phyloP scores from a whole-genome alignment of 2,113 vertebrate species.

The Dendrocopos noguchii region DNA sequence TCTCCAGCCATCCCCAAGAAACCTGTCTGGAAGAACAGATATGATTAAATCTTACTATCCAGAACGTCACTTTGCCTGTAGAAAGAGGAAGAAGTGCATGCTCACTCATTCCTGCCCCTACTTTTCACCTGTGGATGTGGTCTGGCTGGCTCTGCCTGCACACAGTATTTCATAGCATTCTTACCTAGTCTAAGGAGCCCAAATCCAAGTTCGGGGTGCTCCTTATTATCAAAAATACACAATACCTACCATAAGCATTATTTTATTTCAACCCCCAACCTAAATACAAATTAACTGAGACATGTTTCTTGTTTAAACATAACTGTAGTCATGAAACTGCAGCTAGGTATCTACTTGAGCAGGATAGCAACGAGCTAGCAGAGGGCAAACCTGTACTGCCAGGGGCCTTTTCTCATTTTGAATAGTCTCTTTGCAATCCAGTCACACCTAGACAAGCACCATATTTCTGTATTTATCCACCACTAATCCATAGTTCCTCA shows the following conservation, averaged over 20 bases:
- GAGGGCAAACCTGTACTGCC: neutral
- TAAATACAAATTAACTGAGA: neutral
- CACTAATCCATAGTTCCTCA: conserved; percentile 9
- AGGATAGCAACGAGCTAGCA: neutral
- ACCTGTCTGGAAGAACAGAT: neutral
- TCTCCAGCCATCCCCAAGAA: neutral
- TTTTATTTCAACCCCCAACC: neutral
- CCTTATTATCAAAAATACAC: neutral
- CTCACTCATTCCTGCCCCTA: neutral
- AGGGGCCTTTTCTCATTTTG: neutral
- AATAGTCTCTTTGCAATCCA: neutral
- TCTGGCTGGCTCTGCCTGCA: neutral
- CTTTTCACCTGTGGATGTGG: neutral
- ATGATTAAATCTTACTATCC: neutral
- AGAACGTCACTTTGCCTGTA: neutral
- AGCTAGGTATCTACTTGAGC: neutral
- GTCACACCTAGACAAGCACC: neutral
- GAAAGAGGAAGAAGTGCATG: neutral
- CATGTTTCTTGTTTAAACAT: neutral
- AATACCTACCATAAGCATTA: neutral
- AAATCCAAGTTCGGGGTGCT: neutral
- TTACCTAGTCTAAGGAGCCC: neutral
- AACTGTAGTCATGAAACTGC: neutral
- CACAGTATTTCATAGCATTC: neutral
- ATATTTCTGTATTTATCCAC: conserved; percentile 4